A percentile compares a stretch with the other conserved stretches of the same genome.
Evolutionary conservation across 53 echinoderm and acorn worm species (phyloP).

Genomic region (Paracentrotus lividus): DNA sequence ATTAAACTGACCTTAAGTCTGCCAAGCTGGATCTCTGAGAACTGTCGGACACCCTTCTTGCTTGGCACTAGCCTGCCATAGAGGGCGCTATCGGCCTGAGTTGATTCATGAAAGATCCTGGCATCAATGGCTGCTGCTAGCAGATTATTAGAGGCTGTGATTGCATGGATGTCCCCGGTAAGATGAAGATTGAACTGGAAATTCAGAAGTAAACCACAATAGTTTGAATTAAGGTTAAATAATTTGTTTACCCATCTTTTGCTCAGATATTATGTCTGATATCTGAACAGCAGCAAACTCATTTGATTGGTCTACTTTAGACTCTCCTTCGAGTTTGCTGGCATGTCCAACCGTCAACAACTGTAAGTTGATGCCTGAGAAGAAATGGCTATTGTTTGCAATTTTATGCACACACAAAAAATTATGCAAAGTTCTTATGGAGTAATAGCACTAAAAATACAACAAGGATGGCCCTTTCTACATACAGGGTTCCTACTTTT

Average conservation of each 20-base stretch:
- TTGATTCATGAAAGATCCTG: conserved; percentile 97
- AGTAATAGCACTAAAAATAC: no score
- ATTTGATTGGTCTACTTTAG: no score
- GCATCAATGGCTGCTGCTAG: conserved; percentile 98
- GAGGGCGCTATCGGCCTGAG: conserved; percentile 92
- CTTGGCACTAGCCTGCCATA: conserved; percentile 92
- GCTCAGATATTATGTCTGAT: no score
- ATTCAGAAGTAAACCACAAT: background rate
- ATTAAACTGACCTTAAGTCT: conserved; percentile 79
- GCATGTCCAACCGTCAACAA: no score
- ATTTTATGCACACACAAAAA: no score
- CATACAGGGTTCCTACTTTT: no score
- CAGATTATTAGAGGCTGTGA: conserved; percentile 97
- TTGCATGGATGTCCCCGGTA: conserved; percentile 99
- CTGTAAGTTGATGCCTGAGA: no score
- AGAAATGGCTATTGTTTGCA: no score
- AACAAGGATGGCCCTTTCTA: no score
- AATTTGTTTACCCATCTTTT: background rate
- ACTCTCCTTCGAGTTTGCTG: no score
- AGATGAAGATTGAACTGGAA: conserved; percentile 98
- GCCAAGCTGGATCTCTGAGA: conserved; percentile 88
- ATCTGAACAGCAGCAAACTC: no score
- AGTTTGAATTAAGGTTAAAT: background rate
- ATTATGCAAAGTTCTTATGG: no score
- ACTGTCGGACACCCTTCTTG: conserved; percentile 86